phyloP scores from a whole-genome alignment of 2,797 vertebrate species.

The Amblyraja radiata region DNA sequence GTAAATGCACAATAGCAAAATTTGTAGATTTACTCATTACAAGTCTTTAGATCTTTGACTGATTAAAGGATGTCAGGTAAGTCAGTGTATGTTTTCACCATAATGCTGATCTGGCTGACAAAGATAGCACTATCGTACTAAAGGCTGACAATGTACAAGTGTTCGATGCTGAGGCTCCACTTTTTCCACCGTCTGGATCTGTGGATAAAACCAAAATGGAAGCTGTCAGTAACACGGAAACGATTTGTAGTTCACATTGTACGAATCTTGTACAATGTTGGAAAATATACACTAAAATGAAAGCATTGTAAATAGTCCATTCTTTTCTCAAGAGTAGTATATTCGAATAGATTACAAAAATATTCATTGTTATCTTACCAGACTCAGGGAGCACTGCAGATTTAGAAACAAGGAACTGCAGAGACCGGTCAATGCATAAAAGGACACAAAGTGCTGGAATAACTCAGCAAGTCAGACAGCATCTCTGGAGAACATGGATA shows the following conservation, averaged over 20 bases:
- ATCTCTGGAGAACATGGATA: no score
- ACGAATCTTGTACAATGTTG: not conserved
- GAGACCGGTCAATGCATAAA: no score
- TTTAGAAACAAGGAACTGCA: no score
- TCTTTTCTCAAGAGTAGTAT: not conserved
- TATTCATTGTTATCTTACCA: not conserved
- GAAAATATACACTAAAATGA: not conserved
- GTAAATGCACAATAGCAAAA: conserved; percentile 33
- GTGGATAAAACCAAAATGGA: not conserved
- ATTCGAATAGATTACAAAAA: not conserved
- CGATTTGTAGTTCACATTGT: not conserved
- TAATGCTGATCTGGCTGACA: conserved; percentile 31
- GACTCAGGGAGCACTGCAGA: not conserved
- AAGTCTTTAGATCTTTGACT: conserved; percentile 35
- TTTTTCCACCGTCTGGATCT: conserved; percentile 20
- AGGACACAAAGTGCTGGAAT: no score
- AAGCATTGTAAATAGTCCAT: not conserved
- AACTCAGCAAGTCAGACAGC: no score
- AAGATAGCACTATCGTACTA: conserved; percentile 35
- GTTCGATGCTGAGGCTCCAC: conserved; percentile 11
- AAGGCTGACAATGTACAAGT: conserved; percentile 28
- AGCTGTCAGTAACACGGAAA: not conserved
- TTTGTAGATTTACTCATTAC: conserved; percentile 35
- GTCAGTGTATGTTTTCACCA: conserved; percentile 28
- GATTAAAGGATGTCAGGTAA: conserved; percentile 27